A percentile compares a stretch with the other conserved stretches of the same genome.
Conservation (phyloP, 2,888 invertebrate genomes). For the Suillia variegata region DNA sequence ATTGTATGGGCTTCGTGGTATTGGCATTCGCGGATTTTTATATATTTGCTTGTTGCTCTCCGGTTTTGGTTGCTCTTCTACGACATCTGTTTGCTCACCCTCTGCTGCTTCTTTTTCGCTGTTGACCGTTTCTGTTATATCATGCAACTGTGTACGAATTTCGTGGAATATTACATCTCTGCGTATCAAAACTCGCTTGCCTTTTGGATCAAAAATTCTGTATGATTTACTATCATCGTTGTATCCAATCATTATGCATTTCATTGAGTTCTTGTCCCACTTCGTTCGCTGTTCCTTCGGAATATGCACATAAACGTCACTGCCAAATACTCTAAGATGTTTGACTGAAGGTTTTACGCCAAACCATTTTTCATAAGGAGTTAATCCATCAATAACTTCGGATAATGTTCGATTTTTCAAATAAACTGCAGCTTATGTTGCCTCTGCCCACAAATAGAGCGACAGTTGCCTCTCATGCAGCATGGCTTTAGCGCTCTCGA, state of each 20-base stretch:
- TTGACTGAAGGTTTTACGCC: constrained; percentile 27
- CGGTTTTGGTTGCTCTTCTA: background rate
- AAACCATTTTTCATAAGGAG: constrained; percentile 36
- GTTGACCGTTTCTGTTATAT: background rate
- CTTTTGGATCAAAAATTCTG: constrained; percentile 11
- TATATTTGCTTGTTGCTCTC: constrained; percentile 1
- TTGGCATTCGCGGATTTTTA: constrained; percentile 18
- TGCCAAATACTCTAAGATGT: constrained; percentile 24
- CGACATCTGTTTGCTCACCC: background rate
- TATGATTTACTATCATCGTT: background rate
- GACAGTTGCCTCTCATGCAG: constrained; percentile 11
- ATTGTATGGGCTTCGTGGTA: constrained; percentile 13
- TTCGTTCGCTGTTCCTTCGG: constrained; percentile 19
- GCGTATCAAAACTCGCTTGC: constrained; percentile 15
- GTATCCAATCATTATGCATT: constrained; percentile 18
- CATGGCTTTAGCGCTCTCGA: constrained; percentile 22
- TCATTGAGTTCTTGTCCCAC: constrained; percentile 17
- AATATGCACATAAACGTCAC: constrained; percentile 18
- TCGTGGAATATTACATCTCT: constrained; percentile 23
- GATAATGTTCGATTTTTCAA: constrained; percentile 43
- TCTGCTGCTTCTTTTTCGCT: background rate
- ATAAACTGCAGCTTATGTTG: constrained; percentile 44
- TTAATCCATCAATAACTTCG: constrained; percentile 25
- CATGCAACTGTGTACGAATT: background rate
- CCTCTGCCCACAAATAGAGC: constrained; percentile 49